Base-by-base conservation (phyloP, 2,888 invertebrate species). In the Drosophila neoperkinsi region DNA sequence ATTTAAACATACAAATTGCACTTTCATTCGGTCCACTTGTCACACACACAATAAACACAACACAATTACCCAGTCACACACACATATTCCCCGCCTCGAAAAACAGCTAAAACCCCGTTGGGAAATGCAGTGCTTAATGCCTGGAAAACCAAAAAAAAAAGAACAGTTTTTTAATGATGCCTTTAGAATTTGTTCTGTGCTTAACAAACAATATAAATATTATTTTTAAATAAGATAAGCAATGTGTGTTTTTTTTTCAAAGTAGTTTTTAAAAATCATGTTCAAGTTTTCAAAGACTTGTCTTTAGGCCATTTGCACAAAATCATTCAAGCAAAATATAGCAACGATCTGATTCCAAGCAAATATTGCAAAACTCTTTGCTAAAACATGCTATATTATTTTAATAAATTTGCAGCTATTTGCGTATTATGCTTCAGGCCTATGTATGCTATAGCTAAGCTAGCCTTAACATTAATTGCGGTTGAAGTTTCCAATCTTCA, bases 1-100 rank as follows among this genome's bases (percentile, higher is more conserved):
- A 87, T 88, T 88, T 86, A 79, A 87, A 86, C 88, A 88, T 88
- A 87, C 86, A 88, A 88, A 88, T 87, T 87, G 86, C 84, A 88
- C 77, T 87, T 86, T 88, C 84, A 82, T 84, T 73, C 78, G 77
- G 68, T 63, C 74, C 74, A 71, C 81, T 77, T 82, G 82, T 82
- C 82, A 61, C 74, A 68, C 74, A 77, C 64, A 69, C 81, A 72
- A 77, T 77, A 61, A 73, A 65, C 71, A 81, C 66, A 69, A 85
- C 77, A 77, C 76, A 84, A 87, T 82, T 84, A 85, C 80, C 76
- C 74, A 63, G 65, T 53, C 78, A 76, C 79, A 79, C 79, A 81
- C 74, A 25, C 81, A 79, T 71, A 79, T 73, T 69, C 51, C 59
- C n/a, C 21, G 61, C 34, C 21, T 46, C 30, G 3, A 34, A 49